These are phyloP conservation scores for Festucalex cinctus DNA, from an alignment of 2,113 vertebrate species.

Conservation along the genomic window DNA sequence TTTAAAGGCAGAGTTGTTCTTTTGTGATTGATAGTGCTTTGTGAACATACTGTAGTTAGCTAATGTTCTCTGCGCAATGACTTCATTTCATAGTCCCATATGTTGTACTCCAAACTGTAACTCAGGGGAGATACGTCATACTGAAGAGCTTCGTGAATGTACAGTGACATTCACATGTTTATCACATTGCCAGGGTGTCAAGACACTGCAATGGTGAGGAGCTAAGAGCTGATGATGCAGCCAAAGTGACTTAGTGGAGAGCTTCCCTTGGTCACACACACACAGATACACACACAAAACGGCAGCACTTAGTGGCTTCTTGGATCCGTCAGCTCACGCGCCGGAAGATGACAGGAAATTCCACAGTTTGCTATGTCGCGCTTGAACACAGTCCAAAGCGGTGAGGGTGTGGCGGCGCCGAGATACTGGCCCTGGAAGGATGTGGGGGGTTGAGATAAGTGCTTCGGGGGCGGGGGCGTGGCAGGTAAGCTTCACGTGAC, in stretches of 20 bases:
- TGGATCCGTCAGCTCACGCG: slow-evolving; percentile 38
- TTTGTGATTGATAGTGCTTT: background rate
- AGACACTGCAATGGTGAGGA: background rate
- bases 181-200: slow-evolving; percentile 20
- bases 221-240: slow-evolving; percentile 13
- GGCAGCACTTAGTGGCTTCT: slow-evolving; percentile 71
- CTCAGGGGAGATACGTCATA: background rate
- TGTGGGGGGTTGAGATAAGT: slow-evolving; percentile 41
- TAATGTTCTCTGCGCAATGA: background rate
- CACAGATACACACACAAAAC: background rate
- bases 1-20: background rate
- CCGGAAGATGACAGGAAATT: slow-evolving; percentile 59
- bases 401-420: slow-evolving; percentile 21
- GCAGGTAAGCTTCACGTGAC: slow-evolving; percentile 69
- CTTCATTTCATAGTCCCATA: slow-evolving; percentile 1
- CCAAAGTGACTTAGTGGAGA: slow-evolving; percentile 32
- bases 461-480: slow-evolving; percentile 15
- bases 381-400: slow-evolving; percentile 51
- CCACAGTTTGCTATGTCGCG: slow-evolving; percentile 44
- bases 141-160: slow-evolving; percentile 17
- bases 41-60: background rate
- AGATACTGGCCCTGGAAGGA: slow-evolving; percentile 42
- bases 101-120: background rate
- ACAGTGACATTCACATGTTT: slow-evolving; percentile 11
- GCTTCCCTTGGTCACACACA: slow-evolving; percentile 21